These are phyloP conservation scores for Anguilla japonica DNA, from an alignment of 2,113 vertebrate species.

Conservation along the genomic window DNA sequence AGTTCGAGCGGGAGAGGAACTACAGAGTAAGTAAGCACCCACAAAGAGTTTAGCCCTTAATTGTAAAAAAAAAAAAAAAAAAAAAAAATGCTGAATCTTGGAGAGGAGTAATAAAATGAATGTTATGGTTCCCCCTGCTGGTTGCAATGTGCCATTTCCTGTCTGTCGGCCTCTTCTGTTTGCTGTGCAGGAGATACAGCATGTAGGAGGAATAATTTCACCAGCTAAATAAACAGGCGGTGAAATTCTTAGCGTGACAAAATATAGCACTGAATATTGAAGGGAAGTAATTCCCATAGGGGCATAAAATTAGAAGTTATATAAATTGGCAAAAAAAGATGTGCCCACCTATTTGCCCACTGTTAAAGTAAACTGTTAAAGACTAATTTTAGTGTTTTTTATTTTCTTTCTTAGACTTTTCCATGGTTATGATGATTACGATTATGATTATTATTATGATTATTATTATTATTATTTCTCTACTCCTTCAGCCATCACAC, in stretches of 20 bases:
- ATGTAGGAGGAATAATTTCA: too few species aligned
- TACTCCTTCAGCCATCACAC: constrained; percentile 72
- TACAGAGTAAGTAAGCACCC: constrained; percentile 83
- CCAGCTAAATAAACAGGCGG: too few species aligned
- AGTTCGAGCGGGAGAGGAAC: constrained; percentile 88
- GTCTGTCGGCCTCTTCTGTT: not conserved
- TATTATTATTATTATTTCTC: constrained; percentile 7
- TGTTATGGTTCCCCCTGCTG: not conserved
- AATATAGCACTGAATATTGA: too few species aligned
- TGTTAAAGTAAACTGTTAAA: too few species aligned
- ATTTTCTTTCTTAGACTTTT: too few species aligned
- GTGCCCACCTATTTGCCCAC: too few species aligned
- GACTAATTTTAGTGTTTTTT: too few species aligned
- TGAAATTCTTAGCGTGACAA: too few species aligned
- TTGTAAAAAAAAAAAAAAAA: not conserved
- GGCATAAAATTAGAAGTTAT: too few species aligned
- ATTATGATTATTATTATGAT: not conserved
- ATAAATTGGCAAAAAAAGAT: too few species aligned
- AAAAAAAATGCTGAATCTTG: not conserved
- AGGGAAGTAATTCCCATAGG: too few species aligned
- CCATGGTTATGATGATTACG: too few species aligned
- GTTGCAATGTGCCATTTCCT: not conserved
- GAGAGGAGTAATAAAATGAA: not conserved
- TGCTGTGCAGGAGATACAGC: not conserved
- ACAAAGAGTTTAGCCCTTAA: not conserved